These are phyloP conservation scores for Stenopsyche tienmushanensis DNA, from an alignment of 1,140 invertebrate genomes.

Conservation along the genomic window DNA sequence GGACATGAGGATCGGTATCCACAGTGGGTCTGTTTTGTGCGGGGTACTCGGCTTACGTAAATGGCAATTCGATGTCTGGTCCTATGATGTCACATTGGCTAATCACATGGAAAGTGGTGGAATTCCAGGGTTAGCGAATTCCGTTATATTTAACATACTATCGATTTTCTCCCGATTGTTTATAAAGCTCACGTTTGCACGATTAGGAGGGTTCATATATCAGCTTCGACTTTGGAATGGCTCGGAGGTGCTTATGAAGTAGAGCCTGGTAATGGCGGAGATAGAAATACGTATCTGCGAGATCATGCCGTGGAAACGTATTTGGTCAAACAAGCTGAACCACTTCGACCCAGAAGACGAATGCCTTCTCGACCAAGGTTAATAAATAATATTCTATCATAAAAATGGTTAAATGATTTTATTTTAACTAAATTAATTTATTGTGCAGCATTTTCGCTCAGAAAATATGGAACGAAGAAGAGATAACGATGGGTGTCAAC, in stretches of 20 bases:
- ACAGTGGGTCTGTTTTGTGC: slow-evolving; percentile 91
- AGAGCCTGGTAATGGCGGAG: slow-evolving; percentile 85
- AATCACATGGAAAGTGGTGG: slow-evolving; percentile 97
- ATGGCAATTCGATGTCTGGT: slow-evolving; percentile 99
- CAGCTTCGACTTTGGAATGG: slow-evolving; percentile 79
- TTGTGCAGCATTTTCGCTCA: slow-evolving; percentile 50
- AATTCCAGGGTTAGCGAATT: slow-evolving; percentile 74
- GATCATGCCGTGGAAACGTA: slow-evolving; percentile 89
- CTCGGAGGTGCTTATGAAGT: slow-evolving; percentile 88
- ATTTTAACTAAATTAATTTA: background rate
- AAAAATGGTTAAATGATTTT: background rate
- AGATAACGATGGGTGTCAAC: slow-evolving; percentile 49
- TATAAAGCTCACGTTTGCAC: background rate
- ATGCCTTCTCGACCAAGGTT: slow-evolving; percentile 57
- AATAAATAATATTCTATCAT: background rate
- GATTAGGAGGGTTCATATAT: slow-evolving; percentile 88
- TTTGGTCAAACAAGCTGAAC: slow-evolving; percentile 85
- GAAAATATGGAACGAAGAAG: slow-evolving; percentile 60
- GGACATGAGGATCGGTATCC: slow-evolving; percentile 95
- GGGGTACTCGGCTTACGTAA: slow-evolving; percentile 90
- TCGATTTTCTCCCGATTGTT: slow-evolving; percentile 36
- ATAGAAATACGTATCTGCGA: slow-evolving; percentile 81
- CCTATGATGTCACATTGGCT: slow-evolving; percentile 95
- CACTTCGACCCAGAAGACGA: slow-evolving; percentile 60
- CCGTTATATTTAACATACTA: no score